These are phyloP conservation scores for Tiliacea aurago DNA, from an alignment of 2,888 invertebrate genomes.

Conservation along the genomic window DNA sequence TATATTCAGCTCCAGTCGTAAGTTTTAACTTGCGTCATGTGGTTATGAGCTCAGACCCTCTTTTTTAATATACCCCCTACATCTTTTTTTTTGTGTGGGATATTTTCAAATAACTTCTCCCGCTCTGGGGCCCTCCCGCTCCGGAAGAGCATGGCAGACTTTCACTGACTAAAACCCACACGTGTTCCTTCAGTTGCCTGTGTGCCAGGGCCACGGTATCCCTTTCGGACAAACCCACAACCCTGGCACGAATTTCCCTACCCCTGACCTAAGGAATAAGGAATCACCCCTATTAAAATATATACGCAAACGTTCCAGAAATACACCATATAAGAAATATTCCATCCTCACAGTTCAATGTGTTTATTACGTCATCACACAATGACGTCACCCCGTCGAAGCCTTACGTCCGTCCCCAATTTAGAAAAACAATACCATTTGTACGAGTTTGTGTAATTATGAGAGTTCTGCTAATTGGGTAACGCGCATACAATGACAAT, in stretches of 20 bases:
- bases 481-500: no score
- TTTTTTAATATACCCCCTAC: no score
- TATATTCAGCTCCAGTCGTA: not conserved
- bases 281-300: not conserved
- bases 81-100: no score
- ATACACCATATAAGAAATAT: not conserved
- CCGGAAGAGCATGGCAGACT: no score
- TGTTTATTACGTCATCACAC: conserved; percentile 20
- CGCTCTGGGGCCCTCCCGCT: no score
- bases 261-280: not conserved
- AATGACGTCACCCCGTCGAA: conserved; percentile 44
- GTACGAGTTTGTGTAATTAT: conserved; percentile 27
- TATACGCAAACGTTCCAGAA: conserved; percentile 5
- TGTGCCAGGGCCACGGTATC: no score
- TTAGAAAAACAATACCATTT: conserved; percentile 52
- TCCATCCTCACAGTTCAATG: conserved; percentile 12
- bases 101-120: no score
- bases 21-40: not conserved
- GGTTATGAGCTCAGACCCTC: not conserved
- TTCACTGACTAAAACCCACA: no score
- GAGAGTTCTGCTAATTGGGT: not conserved
- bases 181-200: no score
- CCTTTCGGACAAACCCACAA: no score
- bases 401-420: conserved; percentile 36
- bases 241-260: not conserved